Conservation (phyloP, 2,888 invertebrate genomes). For the Drosophila yooni region DNA sequence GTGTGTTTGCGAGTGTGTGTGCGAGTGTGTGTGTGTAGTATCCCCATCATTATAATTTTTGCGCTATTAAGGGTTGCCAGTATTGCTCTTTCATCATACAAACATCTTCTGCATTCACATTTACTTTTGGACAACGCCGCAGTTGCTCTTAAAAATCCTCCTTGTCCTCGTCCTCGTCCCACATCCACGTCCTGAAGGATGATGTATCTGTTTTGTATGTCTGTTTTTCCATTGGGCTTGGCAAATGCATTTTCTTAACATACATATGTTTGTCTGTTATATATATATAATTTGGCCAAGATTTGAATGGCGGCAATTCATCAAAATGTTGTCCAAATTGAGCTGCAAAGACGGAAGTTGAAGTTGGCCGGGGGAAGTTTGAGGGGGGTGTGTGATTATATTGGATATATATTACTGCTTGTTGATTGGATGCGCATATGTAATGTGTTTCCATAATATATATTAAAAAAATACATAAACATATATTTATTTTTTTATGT, state of each 20-base stretch:
- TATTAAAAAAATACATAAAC: neutral
- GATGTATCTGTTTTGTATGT: conserved; percentile 62
- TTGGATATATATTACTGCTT: conserved; percentile 5
- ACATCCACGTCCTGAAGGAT: conserved; percentile 35
- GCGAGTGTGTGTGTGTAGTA: neutral
- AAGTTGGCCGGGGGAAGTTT: too few relatives aligned
- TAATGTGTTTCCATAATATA: neutral
- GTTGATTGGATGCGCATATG: conserved; percentile 17
- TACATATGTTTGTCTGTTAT: conserved; percentile 38
- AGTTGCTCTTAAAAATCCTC: conserved; percentile 53
- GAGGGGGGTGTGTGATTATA: neutral
- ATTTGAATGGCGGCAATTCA: conserved; percentile 60
- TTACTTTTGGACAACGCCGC: conserved; percentile 23
- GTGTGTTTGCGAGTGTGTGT: conserved; percentile 23
- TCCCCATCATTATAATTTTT: conserved; percentile 37
- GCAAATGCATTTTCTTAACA: conserved; percentile 58
- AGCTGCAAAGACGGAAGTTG: conserved; percentile 30
- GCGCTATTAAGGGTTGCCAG: conserved; percentile 68
- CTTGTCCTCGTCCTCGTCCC: conserved; percentile 24
- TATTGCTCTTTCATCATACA: conserved; percentile 51
- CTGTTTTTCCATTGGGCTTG: conserved; percentile 1
- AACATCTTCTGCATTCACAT: conserved; percentile 44
- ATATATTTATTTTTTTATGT: neutral
- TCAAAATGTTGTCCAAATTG: conserved; percentile 61
- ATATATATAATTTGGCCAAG: conserved; percentile 51